Percentiles rank a stretch among this genome's conserved stretches.
Conservation (phyloP, 2,113 vertebrate genomes). For the Asarcornis scutulata region DNA sequence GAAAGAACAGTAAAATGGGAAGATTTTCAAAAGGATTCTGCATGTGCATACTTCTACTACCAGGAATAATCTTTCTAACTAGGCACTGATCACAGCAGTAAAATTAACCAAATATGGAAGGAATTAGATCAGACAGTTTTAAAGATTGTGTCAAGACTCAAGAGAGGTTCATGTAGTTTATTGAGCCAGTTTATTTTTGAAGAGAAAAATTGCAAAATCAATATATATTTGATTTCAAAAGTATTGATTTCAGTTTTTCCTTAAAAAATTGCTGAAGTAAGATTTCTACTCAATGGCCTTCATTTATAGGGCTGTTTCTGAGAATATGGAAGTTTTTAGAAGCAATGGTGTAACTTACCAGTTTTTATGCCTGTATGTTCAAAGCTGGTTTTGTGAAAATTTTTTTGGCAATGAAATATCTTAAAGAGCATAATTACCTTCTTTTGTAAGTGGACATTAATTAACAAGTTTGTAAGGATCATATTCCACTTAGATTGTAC, state of each 20-base stretch:
- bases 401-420: background rate
- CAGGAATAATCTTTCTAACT: background rate
- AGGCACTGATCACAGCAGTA: background rate
- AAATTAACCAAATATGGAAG: background rate
- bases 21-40: background rate
- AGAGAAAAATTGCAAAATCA: slow-evolving; percentile 31
- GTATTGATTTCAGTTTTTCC: slow-evolving; percentile 42
- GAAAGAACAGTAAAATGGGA: background rate
- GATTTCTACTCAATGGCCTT: background rate
- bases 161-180: background rate
- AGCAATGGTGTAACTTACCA: background rate
- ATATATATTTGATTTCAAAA: slow-evolving; percentile 37
- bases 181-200: slow-evolving; percentile 13
- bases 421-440: background rate
- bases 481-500: background rate
- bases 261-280: background rate
- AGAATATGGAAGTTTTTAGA: background rate
- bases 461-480: background rate
- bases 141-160: background rate
- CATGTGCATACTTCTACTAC: background rate
- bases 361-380: background rate
- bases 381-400: background rate
- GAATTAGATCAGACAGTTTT: background rate
- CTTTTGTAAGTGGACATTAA: background rate
- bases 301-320: background rate